Conservation (phyloP, 2,113 vertebrate genomes). For the Brienomyrus longianalis region DNA sequence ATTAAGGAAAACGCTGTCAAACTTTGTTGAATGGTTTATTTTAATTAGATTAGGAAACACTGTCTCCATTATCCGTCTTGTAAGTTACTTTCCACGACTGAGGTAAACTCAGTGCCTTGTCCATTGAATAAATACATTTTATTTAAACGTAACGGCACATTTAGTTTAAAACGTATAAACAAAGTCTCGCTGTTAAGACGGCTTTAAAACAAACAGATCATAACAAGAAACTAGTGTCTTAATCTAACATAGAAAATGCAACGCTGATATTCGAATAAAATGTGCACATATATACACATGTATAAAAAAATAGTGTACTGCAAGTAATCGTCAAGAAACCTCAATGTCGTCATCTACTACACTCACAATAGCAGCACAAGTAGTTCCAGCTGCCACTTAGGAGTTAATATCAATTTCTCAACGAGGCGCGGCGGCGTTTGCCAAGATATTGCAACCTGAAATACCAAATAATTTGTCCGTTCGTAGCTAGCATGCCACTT, state of each 20-base stretch:
- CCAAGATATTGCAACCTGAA: conserved; percentile 40
- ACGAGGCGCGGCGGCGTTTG: conserved; percentile 29
- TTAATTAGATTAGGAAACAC: conserved; percentile 4
- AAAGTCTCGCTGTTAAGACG: neutral
- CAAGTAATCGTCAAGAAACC: neutral
- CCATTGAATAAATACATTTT: conserved; percentile 3
- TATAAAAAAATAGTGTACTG: neutral
- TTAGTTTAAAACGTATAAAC: conserved; percentile 1
- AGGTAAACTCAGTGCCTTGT: neutral
- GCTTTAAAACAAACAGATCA: neutral
- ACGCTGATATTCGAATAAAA: neutral
- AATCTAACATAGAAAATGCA: neutral
- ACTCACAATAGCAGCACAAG: conserved; percentile 25
- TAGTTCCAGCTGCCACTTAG: conserved; percentile 18
- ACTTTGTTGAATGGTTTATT: neutral
- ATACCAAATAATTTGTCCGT: conserved; percentile 23
- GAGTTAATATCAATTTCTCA: conserved; percentile 32
- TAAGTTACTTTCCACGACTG: neutral
- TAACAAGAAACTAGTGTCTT: neutral
- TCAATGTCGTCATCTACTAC: conserved; percentile 13
- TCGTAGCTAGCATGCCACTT: conserved; percentile 35
- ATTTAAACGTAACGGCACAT: neutral
- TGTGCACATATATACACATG: neutral
- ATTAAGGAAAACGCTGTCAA: neutral
- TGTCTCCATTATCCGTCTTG: neutral